Conservation (phyloP, 2,113 vertebrate species). For the Nycticorax nycticorax region DNA sequence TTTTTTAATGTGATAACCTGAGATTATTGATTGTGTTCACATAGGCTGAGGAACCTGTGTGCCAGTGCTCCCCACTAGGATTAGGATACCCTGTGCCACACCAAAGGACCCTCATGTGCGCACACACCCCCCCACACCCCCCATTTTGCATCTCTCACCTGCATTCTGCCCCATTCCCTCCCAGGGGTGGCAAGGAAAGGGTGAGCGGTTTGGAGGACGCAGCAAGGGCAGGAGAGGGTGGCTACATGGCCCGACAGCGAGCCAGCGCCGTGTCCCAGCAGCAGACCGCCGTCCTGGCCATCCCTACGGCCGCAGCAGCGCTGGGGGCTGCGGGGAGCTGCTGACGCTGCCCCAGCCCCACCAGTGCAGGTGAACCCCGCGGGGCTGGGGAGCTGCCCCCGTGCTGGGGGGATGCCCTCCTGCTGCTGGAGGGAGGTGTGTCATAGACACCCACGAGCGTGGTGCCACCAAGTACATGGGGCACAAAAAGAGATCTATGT, state of each 20-base stretch:
- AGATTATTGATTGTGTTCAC: not conserved
- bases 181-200: not conserved
- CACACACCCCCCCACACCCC: no score
- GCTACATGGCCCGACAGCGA: not conserved
- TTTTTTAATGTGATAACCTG: not conserved
- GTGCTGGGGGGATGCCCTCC: not conserved
- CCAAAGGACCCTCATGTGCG: not conserved
- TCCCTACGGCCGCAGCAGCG: accelerated
- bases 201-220: not conserved
- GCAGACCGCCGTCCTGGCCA: accelerated
- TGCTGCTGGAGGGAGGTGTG: not conserved
- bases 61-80: not conserved
- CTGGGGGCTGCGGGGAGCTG: not conserved
- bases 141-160: not conserved
- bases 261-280: not conserved
- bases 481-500: not conserved
- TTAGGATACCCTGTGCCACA: not conserved
- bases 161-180: accelerated
- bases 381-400: not conserved
- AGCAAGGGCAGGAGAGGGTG: not conserved
- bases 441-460: accelerated
- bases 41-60: not conserved
- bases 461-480: accelerated
- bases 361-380: accelerated
- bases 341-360: not conserved